Evolutionary conservation across 1,140 invertebrate genomes (phyloP).

Genomic region (Patella vulgata): DNA sequence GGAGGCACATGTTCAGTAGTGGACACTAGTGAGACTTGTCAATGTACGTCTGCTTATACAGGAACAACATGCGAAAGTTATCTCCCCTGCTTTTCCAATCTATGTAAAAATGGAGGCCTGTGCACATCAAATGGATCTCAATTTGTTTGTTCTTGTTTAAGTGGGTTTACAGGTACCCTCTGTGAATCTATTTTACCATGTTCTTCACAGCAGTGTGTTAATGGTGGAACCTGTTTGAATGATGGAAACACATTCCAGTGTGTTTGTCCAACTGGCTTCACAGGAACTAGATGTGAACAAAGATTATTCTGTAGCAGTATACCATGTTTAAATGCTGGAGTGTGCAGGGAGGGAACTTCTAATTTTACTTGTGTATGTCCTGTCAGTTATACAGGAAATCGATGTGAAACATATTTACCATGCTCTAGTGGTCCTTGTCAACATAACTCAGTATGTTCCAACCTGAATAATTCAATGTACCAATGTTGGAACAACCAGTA

Average conservation of each 20-base stretch:
- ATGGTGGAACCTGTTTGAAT: constrained; percentile 44
- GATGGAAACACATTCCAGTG: constrained; percentile 50
- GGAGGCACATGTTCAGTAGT: constrained; percentile 7
- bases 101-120: constrained; percentile 46
- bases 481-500: constrained; percentile 59
- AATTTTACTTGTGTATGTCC: constrained; percentile 29
- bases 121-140: constrained; percentile 50
- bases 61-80: constrained; percentile 44
- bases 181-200: constrained; percentile 48
- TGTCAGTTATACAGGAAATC: constrained; percentile 15
- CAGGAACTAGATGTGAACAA: constrained; percentile 41
- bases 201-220: constrained; percentile 39
- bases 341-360: constrained; percentile 9
- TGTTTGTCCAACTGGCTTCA: constrained; percentile 25
- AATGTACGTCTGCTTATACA: constrained; percentile 33
- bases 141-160: constrained; percentile 37
- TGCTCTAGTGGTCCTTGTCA: constrained; percentile 45
- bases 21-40: constrained; percentile 67
- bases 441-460: constrained; percentile 31
- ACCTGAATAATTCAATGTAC: constrained; percentile 26
- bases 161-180: constrained; percentile 31
- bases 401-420: constrained; percentile 65
- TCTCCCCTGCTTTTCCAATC: constrained; percentile 36
- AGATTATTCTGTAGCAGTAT: constrained; percentile 63
- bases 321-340: constrained; percentile 45